Conservation (phyloP, 2,888 invertebrate genomes). For the Julus scanicus region DNA sequence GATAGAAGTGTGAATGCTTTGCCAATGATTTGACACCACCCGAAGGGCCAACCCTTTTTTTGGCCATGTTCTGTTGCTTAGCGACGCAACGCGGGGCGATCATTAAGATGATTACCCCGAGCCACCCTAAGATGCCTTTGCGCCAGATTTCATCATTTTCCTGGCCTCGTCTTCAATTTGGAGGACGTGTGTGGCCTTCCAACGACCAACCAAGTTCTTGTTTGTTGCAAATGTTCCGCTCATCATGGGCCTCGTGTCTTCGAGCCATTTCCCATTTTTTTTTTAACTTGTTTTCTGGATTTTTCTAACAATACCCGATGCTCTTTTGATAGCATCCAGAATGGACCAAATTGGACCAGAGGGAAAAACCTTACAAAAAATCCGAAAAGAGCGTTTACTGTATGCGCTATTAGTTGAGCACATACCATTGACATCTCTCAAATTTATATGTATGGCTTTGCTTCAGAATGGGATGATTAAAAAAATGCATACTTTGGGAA, state of each 20-base stretch:
- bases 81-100: background rate
- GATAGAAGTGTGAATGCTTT: background rate
- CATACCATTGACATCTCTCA: too few species aligned
- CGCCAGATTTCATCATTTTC: conserved; percentile 30
- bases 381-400: background rate
- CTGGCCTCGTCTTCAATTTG: conserved; percentile 23
- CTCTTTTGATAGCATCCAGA: background rate
- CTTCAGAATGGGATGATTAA: too few species aligned
- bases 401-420: background rate
- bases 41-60: background rate
- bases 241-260: conserved; percentile 4
- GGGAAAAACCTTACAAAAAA: background rate
- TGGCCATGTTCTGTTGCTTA: background rate
- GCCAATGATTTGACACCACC: conserved; percentile 25
- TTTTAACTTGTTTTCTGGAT: background rate
- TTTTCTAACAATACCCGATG: background rate
- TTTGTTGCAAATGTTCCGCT: background rate
- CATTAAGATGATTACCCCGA: conserved; percentile 36
- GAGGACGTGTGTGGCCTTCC: conserved; percentile 8
- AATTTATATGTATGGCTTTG: too few species aligned
- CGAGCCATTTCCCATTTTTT: background rate
- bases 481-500: too few species aligned
- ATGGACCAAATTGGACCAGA: background rate
- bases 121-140: conserved; percentile 36
- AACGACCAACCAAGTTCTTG: background rate